Base-by-base conservation (phyloP, 2,797 vertebrate genomes). In the Hippocampus kuda region DNA sequence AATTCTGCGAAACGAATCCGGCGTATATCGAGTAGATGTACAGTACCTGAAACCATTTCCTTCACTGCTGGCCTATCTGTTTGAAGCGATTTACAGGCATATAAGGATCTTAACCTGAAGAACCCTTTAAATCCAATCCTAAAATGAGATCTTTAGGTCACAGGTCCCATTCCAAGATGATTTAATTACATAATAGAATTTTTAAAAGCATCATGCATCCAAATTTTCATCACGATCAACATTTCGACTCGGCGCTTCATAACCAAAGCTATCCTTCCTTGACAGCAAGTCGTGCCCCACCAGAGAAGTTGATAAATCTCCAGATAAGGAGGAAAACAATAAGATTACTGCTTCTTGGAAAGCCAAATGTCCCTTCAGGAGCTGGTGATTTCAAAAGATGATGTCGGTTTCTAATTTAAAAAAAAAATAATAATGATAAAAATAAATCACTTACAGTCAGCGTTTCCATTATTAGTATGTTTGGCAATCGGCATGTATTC, bases 51-150 rank as follows among this genome's bases (percentile, higher is more conserved):
- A 49, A 22, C 3, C 26, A 51, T 53, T 20, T 53, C 46, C 46
- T 16, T 34, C 18, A 11, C 48, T 10, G 24, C 9, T n/a, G 8
- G 13, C 2, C 26, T 82, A 87, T 88, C 88, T 92, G 89, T 89
- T 85, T 85, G 86, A 88, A 89, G 87, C 88, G 87, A 88, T 86
- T 92, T 92, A 90, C 87, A 87, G 83, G 82, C 81, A 20, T 89
- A 82, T 93, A 92, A 93, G 90, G 89, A 91, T 89, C 91, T 94
- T 94, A 93, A 93, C 92, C 92, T 88, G 87, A 90, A 88, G 90
- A 91, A 88, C 90, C 89, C 90, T 92, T 84, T 85, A 91, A 89
- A 92, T 91, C 91, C 91, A 84, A 87, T 78, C 84, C 88, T 84
- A 82, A 89, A 88, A 91, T 88, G 88, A 90, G 88, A 85, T 73